These are phyloP conservation scores for Sarcophaga subvicina DNA, from an alignment of 2,888 invertebrate genomes.

Conservation along the genomic window DNA sequence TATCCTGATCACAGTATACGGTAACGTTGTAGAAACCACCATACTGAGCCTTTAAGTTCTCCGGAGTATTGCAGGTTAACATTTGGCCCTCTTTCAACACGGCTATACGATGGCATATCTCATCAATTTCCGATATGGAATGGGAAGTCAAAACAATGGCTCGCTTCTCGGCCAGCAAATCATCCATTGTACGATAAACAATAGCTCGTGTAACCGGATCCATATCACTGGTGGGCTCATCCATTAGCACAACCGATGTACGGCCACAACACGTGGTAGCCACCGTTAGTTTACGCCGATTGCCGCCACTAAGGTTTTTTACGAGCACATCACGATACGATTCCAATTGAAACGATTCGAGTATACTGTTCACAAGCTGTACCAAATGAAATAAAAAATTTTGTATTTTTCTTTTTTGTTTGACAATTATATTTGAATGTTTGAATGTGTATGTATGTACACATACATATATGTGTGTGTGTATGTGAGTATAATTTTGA, in stretches of 20 bases:
- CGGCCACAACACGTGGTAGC: constrained; percentile 89
- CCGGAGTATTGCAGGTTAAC: constrained; percentile 78
- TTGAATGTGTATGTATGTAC: no score
- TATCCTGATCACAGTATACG: constrained; percentile 77
- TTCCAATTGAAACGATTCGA: constrained; percentile 79
- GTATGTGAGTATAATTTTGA: no score
- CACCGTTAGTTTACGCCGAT: constrained; percentile 89
- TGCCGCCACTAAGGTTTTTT: constrained; percentile 84
- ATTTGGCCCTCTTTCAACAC: constrained; percentile 80
- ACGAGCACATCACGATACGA: constrained; percentile 80
- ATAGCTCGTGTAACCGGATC: constrained; percentile 84
- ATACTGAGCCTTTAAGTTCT: constrained; percentile 77
- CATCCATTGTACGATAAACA: constrained; percentile 80
- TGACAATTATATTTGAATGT: neutral
- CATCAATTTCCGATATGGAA: constrained; percentile 81
- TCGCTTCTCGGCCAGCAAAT: constrained; percentile 77
- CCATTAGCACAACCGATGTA: constrained; percentile 87
- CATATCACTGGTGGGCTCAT: constrained; percentile 89
- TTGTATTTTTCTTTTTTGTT: neutral
- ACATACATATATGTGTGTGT: no score
- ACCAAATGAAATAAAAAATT: neutral
- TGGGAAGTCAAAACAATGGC: constrained; percentile 81
- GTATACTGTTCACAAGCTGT: constrained; percentile 76
- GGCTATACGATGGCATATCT: constrained; percentile 80
- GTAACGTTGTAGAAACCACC: constrained; percentile 80